These are phyloP conservation scores for Heliothis subflexa DNA, from an alignment of 1,140 invertebrate genomes.

Conservation along the genomic window DNA sequence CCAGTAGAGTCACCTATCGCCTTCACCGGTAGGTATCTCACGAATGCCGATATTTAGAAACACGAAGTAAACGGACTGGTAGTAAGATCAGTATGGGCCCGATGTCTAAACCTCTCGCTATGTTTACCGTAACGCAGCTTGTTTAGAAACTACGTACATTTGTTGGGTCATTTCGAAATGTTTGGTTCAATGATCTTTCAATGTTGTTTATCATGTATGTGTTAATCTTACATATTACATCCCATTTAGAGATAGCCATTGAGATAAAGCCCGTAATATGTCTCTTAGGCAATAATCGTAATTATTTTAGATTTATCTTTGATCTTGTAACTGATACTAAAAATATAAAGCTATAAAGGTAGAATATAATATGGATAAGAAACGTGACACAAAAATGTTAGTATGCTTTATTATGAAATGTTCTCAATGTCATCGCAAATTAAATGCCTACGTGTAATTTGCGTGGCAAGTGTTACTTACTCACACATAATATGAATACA, in stretches of 20 bases:
- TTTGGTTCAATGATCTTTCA: constrained; percentile 56
- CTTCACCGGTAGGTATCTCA: constrained; percentile 63
- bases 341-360: constrained; percentile 31
- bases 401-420: constrained; percentile 68
- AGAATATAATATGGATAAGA: constrained; percentile 18
- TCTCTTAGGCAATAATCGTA: constrained; percentile 17
- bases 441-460: constrained; percentile 58
- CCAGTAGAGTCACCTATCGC: constrained; percentile 71
- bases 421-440: constrained; percentile 69
- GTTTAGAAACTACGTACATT: constrained; percentile 63
- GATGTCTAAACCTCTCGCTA: constrained; percentile 69
- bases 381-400: constrained; percentile 73
- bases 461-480: constrained; percentile 57
- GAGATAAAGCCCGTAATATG: constrained; percentile 18
- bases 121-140: constrained; percentile 66
- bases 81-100: constrained; percentile 61
- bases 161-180: constrained; percentile 62
- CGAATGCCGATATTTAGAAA: constrained; percentile 72
- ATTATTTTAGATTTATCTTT: constrained; percentile 35
- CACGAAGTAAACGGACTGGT: constrained; percentile 63
- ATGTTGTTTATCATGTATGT: constrained; percentile 41
- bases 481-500: constrained; percentile 50
- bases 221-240: constrained; percentile 40
- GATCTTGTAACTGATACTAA: constrained; percentile 20
- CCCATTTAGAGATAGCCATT: constrained; percentile 18